Percentiles rank a stretch among this genome's conserved stretches.
Conservation (phyloP, 2,797 vertebrate species). For the Pseudomugil tenellus region DNA sequence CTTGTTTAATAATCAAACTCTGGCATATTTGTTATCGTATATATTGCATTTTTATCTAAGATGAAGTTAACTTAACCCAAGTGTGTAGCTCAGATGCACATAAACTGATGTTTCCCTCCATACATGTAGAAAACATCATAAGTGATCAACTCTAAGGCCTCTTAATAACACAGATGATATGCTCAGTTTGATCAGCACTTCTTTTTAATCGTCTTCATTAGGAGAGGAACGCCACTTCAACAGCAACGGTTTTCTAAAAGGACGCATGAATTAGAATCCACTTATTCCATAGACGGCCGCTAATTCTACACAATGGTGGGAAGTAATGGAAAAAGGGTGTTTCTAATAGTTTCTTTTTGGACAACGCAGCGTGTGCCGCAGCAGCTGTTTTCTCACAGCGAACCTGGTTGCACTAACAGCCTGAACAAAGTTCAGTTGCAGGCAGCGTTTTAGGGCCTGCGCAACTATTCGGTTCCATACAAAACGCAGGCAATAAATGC, state of each 20-base stretch:
- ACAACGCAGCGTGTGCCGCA: constrained; percentile 27
- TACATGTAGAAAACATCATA: constrained; percentile 33
- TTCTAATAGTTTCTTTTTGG: constrained; percentile 71
- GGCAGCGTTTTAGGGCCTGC: constrained; percentile 32
- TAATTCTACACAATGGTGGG: constrained; percentile 68
- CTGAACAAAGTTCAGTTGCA: constrained; percentile 50
- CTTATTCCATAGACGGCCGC: constrained; percentile 61
- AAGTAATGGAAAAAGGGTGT: constrained; percentile 72
- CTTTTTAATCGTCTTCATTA: constrained; percentile 79
- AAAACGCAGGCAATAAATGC: constrained; percentile 68
- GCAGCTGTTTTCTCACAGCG: constrained; percentile 67
- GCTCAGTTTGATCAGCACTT: constrained; percentile 76
- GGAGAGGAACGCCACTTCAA: constrained; percentile 50
- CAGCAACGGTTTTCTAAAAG: constrained; percentile 47
- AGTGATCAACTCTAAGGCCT: constrained; percentile 57
- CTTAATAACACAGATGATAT: constrained; percentile 71
- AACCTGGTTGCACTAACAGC: constrained; percentile 28
- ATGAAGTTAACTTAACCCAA: constrained; percentile 1
- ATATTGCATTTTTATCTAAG: constrained; percentile 10
- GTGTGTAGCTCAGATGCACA: neutral
- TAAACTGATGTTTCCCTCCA: constrained; percentile 9
- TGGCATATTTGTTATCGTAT: constrained; percentile 28
- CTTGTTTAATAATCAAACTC: constrained; percentile 43
- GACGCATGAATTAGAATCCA: constrained; percentile 73
- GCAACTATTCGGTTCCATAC: constrained; percentile 30